Base-by-base conservation (phyloP, 1,140 invertebrate genomes). In the Atta texana region DNA sequence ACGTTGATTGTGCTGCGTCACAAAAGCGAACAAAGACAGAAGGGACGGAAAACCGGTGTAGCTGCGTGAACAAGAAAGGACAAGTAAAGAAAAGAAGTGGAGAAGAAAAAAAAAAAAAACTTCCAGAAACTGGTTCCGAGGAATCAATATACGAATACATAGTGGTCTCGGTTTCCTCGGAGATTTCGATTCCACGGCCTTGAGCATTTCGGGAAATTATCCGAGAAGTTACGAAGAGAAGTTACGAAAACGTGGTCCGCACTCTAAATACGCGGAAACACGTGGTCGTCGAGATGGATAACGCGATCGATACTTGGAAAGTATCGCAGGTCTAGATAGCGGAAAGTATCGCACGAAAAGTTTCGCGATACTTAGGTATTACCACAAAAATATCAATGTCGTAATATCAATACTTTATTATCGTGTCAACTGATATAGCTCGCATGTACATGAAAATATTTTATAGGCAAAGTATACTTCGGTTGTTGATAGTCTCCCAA, bases 181-280 rank as follows among this genome's bases (percentile, higher is more conserved):
- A 74, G 82, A 34, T 21, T 81, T 66, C 71, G 39, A 63, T 55
- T 51, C 31, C 51, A 16, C 31, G 82, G 49, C 87, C 87, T 88
- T 86, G 82, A 86, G 61, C 51, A 44, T 71, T 69, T 55, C 66
- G 16, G 18, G 63, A 64, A 77, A 86, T 78, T 76, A 44, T 21
- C 61, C 53, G 63, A 16, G 28, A 28, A 21, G n/a, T 24, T 31
- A 61, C 61, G 14, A 63, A 24, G 72, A 72, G 44, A 82, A 72
- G 28, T 88, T 88, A 72, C 87, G 82, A 78, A 84, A 88, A 88
- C 81, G 72, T 53, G 49, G 39, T 31, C 16, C 61, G 82, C 72
- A 75, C n/a, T 49, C 49, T 72, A 39, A 87, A 68, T 14, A 75
- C 49, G 21, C 59, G 71, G 24, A 18, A 59, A 51, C 53, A 59